Percentiles rank a stretch among this genome's conserved stretches.
These are phyloP conservation scores for Cosmia pyralina DNA, from an alignment of 2,888 invertebrate genomes.

Conservation along the genomic window DNA sequence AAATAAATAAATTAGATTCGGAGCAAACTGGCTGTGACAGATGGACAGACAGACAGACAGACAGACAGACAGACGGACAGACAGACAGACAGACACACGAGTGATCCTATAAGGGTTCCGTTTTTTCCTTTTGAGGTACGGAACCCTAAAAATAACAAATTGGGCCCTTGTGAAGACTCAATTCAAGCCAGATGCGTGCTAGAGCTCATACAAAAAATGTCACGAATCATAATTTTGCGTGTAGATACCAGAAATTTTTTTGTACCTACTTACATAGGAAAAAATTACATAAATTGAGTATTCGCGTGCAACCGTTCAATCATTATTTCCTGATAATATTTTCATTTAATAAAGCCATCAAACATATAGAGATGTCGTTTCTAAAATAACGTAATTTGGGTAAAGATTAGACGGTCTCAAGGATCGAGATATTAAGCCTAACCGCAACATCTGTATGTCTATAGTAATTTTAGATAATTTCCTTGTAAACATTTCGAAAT, in stretches of 20 bases:
- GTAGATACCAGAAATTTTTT: constrained; percentile 17
- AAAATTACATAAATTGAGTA: constrained; percentile 51
- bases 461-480: constrained; percentile 62
- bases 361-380: constrained; percentile 54
- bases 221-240: constrained; percentile 35
- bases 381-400: constrained; percentile 64
- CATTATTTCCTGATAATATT: constrained; percentile 56
- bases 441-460: constrained; percentile 67
- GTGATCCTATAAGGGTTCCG: too few relatives aligned
- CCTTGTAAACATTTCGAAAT: constrained; percentile 54
- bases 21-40: too few relatives aligned
- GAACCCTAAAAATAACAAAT: background rate
- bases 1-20: too few relatives aligned
- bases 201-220: constrained; percentile 27
- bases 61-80: too few relatives aligned
- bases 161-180: background rate
- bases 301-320: constrained; percentile 56
- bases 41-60: too few relatives aligned
- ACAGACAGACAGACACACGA: too few relatives aligned
- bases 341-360: constrained; percentile 79
- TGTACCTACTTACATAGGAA: constrained; percentile 5
- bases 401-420: constrained; percentile 59
- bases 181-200: constrained; percentile 15
- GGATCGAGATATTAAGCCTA: constrained; percentile 57
- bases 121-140: too few relatives aligned